phyloP scores from a whole-genome alignment of 2,888 invertebrate genomes.

The Cheilosia variabilis region DNA sequence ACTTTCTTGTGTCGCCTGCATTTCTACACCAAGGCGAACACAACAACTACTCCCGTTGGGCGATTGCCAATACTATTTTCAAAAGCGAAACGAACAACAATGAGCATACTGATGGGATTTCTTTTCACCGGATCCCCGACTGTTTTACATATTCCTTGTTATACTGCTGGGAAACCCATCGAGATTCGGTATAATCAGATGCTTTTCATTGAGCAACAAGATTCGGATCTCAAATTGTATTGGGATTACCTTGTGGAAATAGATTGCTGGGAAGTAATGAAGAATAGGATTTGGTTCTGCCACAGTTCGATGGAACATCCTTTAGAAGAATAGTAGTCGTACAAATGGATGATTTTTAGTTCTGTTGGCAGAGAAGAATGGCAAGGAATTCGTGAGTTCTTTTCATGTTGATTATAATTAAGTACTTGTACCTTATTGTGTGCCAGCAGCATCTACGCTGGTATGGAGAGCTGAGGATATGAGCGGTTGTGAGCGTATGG shows the following conservation, averaged over 20 bases:
- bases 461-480: too few species aligned
- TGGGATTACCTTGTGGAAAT: conserved; percentile 61
- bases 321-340: neutral
- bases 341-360: too few species aligned
- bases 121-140: conserved; percentile 58
- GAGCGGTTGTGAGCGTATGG: too few species aligned
- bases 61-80: neutral
- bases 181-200: conserved; percentile 40
- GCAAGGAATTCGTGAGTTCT: too few species aligned
- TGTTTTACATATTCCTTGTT: conserved; percentile 62
- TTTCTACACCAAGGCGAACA: neutral
- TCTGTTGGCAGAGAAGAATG: too few species aligned
- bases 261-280: conserved; percentile 53
- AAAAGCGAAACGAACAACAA: conserved; percentile 48
- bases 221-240: conserved; percentile 54
- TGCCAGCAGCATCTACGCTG: too few species aligned
- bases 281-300: conserved; percentile 45
- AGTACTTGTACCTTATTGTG: too few species aligned
- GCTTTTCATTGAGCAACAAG: conserved; percentile 43
- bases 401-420: too few species aligned
- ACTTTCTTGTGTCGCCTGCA: neutral
- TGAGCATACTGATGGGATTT: conserved; percentile 66
- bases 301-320: conserved; percentile 20
- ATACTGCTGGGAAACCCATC: conserved; percentile 27
- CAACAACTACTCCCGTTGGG: conserved; percentile 25